A percentile compares a stretch with the other conserved stretches of the same genome.
These are phyloP conservation scores for Thomomys bottae DNA, from an alignment of 2,113 vertebrate species.

Conservation along the genomic window DNA sequence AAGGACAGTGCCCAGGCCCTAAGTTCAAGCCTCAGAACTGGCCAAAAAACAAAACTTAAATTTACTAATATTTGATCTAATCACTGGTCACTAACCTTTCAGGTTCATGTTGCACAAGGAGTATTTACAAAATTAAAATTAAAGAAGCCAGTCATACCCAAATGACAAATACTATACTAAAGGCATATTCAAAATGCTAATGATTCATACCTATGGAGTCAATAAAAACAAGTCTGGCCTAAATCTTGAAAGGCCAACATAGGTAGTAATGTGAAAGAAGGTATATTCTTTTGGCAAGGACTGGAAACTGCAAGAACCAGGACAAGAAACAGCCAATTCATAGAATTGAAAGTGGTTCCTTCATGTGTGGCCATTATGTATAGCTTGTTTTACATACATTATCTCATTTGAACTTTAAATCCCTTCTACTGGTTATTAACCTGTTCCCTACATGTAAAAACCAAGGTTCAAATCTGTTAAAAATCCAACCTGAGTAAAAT, in stretches of 20 bases:
- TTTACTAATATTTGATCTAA: not conserved
- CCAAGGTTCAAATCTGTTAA: not conserved
- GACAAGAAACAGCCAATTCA: constrained; percentile 4
- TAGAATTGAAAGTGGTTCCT: not conserved
- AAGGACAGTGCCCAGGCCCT: too few relatives aligned
- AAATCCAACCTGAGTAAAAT: constrained; percentile 6
- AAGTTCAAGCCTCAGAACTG: too few relatives aligned
- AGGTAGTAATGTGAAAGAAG: not conserved
- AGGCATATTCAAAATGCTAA: not conserved
- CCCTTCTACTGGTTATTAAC: constrained; percentile 1
- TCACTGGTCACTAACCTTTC: not conserved
- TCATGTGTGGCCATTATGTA: not conserved
- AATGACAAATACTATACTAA: not conserved
- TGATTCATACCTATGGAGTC: not conserved
- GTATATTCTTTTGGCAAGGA: not conserved
- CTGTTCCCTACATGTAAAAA: not conserved
- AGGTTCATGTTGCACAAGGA: not conserved
- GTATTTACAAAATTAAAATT: not conserved
- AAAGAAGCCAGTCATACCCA: not conserved
- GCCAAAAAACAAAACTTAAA: too few relatives aligned
- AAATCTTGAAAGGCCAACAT: not conserved
- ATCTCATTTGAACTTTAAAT: not conserved
- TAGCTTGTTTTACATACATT: not conserved
- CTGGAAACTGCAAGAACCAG: not conserved
- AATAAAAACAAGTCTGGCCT: not conserved